These are phyloP conservation scores for Cephus rjabovi DNA, from an alignment of 2,888 invertebrate species.

Conservation along the genomic window DNA sequence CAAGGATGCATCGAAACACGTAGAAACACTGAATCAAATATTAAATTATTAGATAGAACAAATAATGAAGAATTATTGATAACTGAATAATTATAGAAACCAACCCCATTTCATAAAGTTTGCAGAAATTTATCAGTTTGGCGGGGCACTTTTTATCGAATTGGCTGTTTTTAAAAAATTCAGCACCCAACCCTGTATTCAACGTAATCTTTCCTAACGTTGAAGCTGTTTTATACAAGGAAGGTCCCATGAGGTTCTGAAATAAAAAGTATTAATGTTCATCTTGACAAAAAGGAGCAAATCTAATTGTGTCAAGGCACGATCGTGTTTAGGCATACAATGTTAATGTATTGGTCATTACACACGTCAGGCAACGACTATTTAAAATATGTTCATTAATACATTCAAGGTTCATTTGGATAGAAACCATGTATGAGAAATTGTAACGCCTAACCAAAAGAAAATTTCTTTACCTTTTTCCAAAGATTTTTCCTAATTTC, in stretches of 20 bases:
- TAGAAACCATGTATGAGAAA: not conserved
- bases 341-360: not conserved
- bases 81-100: conserved; percentile 8
- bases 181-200: conserved; percentile 44
- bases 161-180: conserved; percentile 53
- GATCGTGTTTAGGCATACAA: not conserved
- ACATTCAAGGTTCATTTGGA: not conserved
- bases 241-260: conserved; percentile 49
- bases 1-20: conserved; percentile 54
- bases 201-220: conserved; percentile 42
- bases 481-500: conserved; percentile 50
- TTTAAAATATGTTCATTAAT: not conserved
- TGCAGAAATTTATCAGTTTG: conserved; percentile 50
- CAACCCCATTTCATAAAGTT: conserved; percentile 47
- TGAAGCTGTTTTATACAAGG: conserved; percentile 52
- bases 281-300: not conserved
- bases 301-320: not conserved
- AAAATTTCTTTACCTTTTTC: conserved; percentile 41
- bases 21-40: conserved; percentile 45
- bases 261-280: not conserved
- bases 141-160: conserved; percentile 52
- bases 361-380: not conserved
- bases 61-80: not conserved
- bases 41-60: conserved; percentile 4
- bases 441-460: not conserved